phyloP scores from a whole-genome alignment of 2,797 vertebrate species.

The Rhinella marina region DNA sequence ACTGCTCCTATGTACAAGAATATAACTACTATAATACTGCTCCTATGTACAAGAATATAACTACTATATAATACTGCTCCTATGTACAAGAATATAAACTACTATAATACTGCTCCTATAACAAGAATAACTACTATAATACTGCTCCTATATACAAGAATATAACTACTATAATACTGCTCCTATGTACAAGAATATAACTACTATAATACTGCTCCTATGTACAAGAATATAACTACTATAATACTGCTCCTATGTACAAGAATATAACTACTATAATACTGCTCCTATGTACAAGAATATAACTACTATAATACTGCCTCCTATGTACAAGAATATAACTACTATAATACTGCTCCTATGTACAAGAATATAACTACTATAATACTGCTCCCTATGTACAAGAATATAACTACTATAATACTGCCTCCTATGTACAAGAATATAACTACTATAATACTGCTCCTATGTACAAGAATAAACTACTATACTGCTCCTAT shows the following conservation, averaged over 20 bases:
- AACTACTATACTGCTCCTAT: not conserved
- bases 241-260: conserved; percentile 3
- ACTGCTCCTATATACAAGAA: not conserved
- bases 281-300: conserved; percentile 1
- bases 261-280: conserved; percentile 13
- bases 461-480: not conserved
- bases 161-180: conserved; percentile 14
- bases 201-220: not conserved
- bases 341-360: conserved; percentile 1
- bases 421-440: conserved; percentile 8
- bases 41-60: not conserved
- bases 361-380: not conserved
- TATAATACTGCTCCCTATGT: not conserved
- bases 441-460: conserved; percentile 12
- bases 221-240: not conserved
- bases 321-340: conserved; percentile 3
- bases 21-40: conserved; percentile 1
- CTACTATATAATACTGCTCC: not conserved
- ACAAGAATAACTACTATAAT: not conserved
- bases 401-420: conserved; percentile 16
- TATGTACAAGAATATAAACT: not conserved
- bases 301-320: conserved; percentile 18
- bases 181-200: not conserved
- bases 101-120: not conserved
- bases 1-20: not conserved